These are phyloP conservation scores for Enteromius paludinosus DNA, from an alignment of 2,797 vertebrate species.

Conservation along the genomic window DNA sequence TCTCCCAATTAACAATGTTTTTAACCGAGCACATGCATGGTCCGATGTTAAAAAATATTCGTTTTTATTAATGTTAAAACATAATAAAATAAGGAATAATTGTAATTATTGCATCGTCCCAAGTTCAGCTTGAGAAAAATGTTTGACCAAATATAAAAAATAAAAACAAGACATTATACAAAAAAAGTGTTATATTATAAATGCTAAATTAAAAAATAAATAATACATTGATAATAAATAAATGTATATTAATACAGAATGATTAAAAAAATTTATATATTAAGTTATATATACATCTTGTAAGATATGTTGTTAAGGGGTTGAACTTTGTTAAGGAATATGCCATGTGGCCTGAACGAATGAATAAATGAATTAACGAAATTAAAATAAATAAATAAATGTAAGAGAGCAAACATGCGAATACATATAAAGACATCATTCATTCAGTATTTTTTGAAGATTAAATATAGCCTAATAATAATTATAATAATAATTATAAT, in stretches of 20 bases:
- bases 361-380: neutral
- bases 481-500: neutral
- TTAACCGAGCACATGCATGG: neutral
- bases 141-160: neutral
- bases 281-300: neutral
- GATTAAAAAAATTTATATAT: neutral
- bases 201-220: neutral
- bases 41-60: neutral
- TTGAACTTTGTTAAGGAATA: neutral
- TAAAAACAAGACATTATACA: slow-evolving; percentile 8
- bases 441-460: neutral
- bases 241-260: neutral
- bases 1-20: neutral
- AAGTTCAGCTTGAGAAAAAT: neutral
- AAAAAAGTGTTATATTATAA: neutral
- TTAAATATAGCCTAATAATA: neutral
- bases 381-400: neutral
- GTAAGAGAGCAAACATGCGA: neutral
- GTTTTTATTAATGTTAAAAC: neutral
- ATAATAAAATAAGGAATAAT: no score
- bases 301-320: neutral
- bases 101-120: neutral
- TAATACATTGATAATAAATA: neutral
- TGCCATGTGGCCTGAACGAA: neutral
- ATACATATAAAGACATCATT: neutral